phyloP scores from a whole-genome alignment of 2,888 invertebrate genomes.

The Plutella xylostella region DNA sequence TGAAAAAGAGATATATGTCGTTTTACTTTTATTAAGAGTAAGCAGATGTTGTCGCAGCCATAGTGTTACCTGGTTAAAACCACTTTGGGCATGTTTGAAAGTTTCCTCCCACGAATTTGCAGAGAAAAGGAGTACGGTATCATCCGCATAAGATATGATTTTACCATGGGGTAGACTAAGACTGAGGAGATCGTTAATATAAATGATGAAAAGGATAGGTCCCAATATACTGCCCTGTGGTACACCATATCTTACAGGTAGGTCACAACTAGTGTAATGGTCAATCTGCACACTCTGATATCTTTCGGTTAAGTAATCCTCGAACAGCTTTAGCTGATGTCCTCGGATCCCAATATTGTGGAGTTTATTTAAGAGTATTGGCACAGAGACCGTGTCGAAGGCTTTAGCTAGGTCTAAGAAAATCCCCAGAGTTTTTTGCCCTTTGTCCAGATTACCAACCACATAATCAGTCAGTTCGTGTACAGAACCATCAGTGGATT shows the following conservation, averaged over 20 bases:
- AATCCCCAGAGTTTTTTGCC: conserved; percentile 6
- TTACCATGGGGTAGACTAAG: neutral
- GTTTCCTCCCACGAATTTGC: neutral
- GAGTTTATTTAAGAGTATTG: conserved; percentile 6
- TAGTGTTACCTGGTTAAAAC: neutral
- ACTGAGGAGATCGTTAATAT: conserved; percentile 1
- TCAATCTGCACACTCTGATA: neutral
- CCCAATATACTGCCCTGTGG: conserved; percentile 2
- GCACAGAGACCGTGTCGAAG: conserved; percentile 7
- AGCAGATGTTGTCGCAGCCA: too few relatives aligned
- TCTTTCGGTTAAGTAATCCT: conserved; percentile 7
- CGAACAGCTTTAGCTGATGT: conserved; percentile 8
- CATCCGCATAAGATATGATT: neutral
- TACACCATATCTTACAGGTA: neutral
- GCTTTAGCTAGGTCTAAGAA: conserved; percentile 15
- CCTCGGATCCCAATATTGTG: conserved; percentile 11
- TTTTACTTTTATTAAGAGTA: too few relatives aligned
- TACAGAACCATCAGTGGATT: conserved; percentile 13
- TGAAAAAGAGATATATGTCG: too few relatives aligned
- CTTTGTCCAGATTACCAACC: conserved; percentile 4
- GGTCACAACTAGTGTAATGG: neutral
- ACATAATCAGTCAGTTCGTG: conserved; percentile 5
- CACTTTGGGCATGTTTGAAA: neutral
- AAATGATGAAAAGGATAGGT: neutral
- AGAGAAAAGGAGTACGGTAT: neutral